phyloP scores from a whole-genome alignment of 2,113 vertebrate species.

The Psilopsiagon aymara region DNA sequence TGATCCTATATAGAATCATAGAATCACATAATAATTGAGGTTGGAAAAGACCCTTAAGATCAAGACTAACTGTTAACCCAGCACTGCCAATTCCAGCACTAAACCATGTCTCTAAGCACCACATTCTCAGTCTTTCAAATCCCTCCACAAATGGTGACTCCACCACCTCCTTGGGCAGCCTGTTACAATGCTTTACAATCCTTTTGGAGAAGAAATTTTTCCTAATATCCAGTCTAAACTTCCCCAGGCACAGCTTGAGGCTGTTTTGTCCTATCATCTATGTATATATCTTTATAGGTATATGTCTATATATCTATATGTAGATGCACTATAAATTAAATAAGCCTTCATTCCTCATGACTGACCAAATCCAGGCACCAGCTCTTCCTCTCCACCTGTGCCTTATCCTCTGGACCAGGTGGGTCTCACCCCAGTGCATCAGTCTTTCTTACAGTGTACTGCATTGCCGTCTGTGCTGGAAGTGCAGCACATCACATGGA shows the following conservation, averaged over 20 bases:
- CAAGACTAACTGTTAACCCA: fast-evolving
- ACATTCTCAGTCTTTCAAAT: fast-evolving
- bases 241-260: not conserved
- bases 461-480: fast-evolving
- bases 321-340: not conserved
- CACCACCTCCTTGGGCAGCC: not conserved
- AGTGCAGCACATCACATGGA: fast-evolving
- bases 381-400: fast-evolving
- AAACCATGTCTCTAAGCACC: not conserved
- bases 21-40: not conserved
- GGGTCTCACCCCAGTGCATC: fast-evolving
- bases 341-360: not conserved
- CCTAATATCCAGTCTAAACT: not conserved
- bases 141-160: not conserved
- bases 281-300: too few relatives aligned
- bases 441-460: too few relatives aligned
- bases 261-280: not conserved
- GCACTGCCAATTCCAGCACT: not conserved
- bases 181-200: not conserved
- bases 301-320: not conserved
- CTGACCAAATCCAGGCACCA: not conserved
- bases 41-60: not conserved
- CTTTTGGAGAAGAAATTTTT: not conserved
- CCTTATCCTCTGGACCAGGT: too few relatives aligned
- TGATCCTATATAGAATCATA: not conserved